These are phyloP conservation scores for Druceiella hillmani DNA, from an alignment of 2,888 invertebrate species.

Conservation along the genomic window DNA sequence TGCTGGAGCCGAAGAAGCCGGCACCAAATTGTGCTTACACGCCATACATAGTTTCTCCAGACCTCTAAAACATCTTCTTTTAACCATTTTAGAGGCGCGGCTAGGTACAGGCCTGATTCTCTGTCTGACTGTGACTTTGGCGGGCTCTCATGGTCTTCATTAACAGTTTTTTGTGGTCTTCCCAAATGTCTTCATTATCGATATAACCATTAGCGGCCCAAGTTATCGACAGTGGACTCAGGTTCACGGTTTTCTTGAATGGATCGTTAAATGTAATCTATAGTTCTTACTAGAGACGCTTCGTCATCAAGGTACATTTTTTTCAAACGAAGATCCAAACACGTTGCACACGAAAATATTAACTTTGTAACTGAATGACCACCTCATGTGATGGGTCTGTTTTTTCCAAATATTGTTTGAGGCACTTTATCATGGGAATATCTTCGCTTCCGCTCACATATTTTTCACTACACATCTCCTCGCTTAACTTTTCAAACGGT, in stretches of 20 bases:
- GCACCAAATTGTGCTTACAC: slow-evolving; percentile 21
- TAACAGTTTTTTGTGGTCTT: slow-evolving; percentile 23
- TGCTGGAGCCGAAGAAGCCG: slow-evolving; percentile 24
- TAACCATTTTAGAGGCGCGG: slow-evolving; percentile 21
- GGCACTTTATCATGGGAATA: slow-evolving; percentile 26
- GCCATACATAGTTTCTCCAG: slow-evolving; percentile 24
- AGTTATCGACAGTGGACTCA: slow-evolving; percentile 16
- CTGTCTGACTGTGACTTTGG: slow-evolving; percentile 20
- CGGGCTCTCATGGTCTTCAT: slow-evolving; percentile 21
- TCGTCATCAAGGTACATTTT: slow-evolving; percentile 21
- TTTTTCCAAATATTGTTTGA: slow-evolving; percentile 22
- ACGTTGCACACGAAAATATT: slow-evolving; percentile 21
- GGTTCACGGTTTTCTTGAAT: slow-evolving; percentile 22
- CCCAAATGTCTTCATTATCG: slow-evolving; percentile 22
- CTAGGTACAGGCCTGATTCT: slow-evolving; percentile 15
- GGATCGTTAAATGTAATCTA: slow-evolving; percentile 21
- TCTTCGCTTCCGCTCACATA: slow-evolving; percentile 27
- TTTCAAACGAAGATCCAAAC: slow-evolving; percentile 24
- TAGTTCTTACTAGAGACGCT: slow-evolving; percentile 21
- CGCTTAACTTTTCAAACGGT: slow-evolving; percentile 27
- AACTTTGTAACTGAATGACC: slow-evolving; percentile 23
- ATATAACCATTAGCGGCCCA: slow-evolving; percentile 21
- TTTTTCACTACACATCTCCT: slow-evolving; percentile 28
- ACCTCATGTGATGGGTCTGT: slow-evolving; percentile 22
- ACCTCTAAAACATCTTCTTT: slow-evolving; percentile 23